phyloP scores from a whole-genome alignment of 2,888 invertebrate genomes.

The Malachius bipustulatus region DNA sequence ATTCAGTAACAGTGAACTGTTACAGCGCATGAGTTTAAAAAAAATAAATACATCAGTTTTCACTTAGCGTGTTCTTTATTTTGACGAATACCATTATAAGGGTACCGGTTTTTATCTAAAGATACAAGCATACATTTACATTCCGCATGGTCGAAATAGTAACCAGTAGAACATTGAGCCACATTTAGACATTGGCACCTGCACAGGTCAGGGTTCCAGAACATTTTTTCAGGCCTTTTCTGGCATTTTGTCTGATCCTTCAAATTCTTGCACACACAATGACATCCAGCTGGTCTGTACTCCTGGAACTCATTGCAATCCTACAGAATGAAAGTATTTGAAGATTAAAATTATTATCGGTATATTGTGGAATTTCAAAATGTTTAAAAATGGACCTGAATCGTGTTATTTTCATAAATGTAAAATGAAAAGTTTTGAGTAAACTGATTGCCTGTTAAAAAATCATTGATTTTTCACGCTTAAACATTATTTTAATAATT shows the following conservation, averaged over 20 bases:
- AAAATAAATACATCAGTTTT: no score
- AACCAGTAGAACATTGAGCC: constrained; percentile 48
- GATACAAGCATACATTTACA: constrained; percentile 42
- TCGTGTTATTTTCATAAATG: no score
- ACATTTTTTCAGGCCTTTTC: constrained; percentile 38
- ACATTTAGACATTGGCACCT: constrained; percentile 46
- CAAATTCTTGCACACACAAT: constrained; percentile 47
- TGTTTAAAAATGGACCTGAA: no score
- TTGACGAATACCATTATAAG: not conserved
- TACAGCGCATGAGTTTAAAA: no score
- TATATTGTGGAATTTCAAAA: no score
- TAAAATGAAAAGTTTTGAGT: no score
- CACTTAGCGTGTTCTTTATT: no score
- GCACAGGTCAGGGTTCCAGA: constrained; percentile 51
- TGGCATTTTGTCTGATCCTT: constrained; percentile 50
- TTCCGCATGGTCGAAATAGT: constrained; percentile 43
- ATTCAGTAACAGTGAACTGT: no score
- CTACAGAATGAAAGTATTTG: constrained; percentile 34
- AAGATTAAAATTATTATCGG: no score
- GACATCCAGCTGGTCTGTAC: constrained; percentile 45
- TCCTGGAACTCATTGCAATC: constrained; percentile 48
- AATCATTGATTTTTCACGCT: no score
- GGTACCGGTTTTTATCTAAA: constrained; percentile 19
- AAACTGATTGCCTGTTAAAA: no score
- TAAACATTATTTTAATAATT: no score